Conservation (phyloP, 2,797 vertebrate genomes). For the Neosilurus mollespiculum region DNA sequence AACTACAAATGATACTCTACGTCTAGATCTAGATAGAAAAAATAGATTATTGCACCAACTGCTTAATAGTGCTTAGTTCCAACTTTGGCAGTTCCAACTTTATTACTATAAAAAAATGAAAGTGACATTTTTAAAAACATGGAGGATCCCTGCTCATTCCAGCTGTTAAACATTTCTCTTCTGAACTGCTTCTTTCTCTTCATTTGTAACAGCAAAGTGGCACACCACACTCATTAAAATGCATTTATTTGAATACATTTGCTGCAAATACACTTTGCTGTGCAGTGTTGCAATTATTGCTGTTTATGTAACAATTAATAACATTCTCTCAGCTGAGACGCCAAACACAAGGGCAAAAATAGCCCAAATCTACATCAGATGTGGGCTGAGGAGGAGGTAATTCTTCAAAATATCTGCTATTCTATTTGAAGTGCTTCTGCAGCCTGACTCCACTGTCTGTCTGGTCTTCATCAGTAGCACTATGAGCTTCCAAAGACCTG, state of each 20-base stretch:
- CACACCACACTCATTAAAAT: slow-evolving; percentile 54
- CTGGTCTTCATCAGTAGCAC: slow-evolving; percentile 50
- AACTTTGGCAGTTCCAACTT: slow-evolving; percentile 1
- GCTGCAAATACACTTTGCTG: slow-evolving; percentile 59
- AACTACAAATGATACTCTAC: neutral
- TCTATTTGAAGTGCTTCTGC: slow-evolving; percentile 41
- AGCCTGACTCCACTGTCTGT: slow-evolving; percentile 40
- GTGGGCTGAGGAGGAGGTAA: slow-evolving; percentile 30
- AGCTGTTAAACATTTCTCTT: slow-evolving; percentile 34
- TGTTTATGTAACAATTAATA: slow-evolving; percentile 64
- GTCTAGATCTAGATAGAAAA: neutral
- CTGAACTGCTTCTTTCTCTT: slow-evolving; percentile 12
- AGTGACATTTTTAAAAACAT: slow-evolving; percentile 29
- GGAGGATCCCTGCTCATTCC: slow-evolving; percentile 21
- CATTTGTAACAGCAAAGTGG: slow-evolving; percentile 43
- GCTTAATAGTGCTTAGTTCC: neutral
- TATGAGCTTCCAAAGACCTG: slow-evolving; percentile 35
- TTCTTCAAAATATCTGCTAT: slow-evolving; percentile 33
- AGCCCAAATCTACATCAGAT: slow-evolving; percentile 42
- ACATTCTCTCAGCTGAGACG: slow-evolving; percentile 62
- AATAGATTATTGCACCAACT: no score
- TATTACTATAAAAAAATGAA: slow-evolving; percentile 7
- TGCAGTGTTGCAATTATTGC: slow-evolving; percentile 62
- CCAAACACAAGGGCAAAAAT: slow-evolving; percentile 64
- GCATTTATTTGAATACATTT: slow-evolving; percentile 63